Evolutionary conservation across 2,113 vertebrate genomes (phyloP), one percentile per base, ranked within the genome.

Genomic region (Neofelis nebulosa): DNA sequence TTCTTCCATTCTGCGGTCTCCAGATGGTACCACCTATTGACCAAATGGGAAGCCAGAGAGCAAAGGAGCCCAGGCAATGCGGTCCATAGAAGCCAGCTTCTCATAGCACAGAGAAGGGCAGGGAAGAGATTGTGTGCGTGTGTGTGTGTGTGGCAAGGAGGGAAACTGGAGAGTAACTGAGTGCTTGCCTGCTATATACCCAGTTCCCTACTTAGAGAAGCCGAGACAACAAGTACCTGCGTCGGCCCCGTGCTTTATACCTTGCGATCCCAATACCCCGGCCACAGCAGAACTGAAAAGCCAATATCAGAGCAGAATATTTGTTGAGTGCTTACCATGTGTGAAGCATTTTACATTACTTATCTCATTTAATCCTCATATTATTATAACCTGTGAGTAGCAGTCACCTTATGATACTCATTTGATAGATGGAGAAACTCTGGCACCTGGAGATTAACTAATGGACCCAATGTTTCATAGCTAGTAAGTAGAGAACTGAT

Each of bases 341-440:
- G 27, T 18, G 41, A 82, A n/a, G n/a, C 36, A 65, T 48, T 91
- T 91, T 50, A 74, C 2, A 48, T 80, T 61, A 82, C 14, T 94
- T 16, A 76, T 19, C 25, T 92, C 27, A 82, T 90, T 84, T 96
- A 93, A 95, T 63, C 45, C 14, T 73, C 50, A 65, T 57, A 81
- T 65, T 21, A 82, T 76, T 81, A 79, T 15, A 85, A 89, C 19
- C 15, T 52, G 65, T n/a, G 19, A 76, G 16, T 66, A 95, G 71
- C 8, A 63, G 69, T 78, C 27, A 65, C 45, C 87, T 93, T 71
- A 74, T 19, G 41, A 78, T 50, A 55, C n/a, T 31, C 38, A 57
- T 82, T 92, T 90, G 94, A 82, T 18, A 95, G 45, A 76, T 19
- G n/a, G 91, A 94, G 36, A 95, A 95, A 95, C 48, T 73, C 16